A percentile compares a stretch with the other conserved stretches of the same genome.
phyloP scores from a whole-genome alignment of 2,888 invertebrate species.

The Thyatira batis region DNA sequence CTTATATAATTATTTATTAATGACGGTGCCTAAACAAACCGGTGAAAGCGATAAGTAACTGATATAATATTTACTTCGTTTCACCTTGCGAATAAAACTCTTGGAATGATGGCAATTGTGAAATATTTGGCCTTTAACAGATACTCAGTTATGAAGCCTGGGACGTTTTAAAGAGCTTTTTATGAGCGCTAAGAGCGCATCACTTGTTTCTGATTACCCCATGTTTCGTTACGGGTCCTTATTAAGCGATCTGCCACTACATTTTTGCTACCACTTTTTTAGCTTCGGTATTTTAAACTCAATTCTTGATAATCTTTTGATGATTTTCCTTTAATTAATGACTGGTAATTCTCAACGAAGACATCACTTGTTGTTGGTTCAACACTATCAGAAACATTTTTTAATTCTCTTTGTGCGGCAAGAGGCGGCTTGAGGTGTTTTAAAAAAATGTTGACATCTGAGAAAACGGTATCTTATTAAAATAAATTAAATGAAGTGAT shows the following conservation, averaged over 20 bases:
- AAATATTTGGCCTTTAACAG: slow-evolving; percentile 52
- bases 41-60: background rate
- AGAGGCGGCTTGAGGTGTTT: background rate
- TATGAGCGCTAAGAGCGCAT: slow-evolving; percentile 55
- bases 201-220: slow-evolving; percentile 54
- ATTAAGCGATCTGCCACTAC: slow-evolving; percentile 52
- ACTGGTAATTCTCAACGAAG: slow-evolving; percentile 13
- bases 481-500: background rate
- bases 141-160: slow-evolving; percentile 51
- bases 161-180: slow-evolving; percentile 56
- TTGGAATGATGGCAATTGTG: slow-evolving; percentile 46
- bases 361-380: slow-evolving; percentile 11
- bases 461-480: background rate
- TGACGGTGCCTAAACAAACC: background rate
- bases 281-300: slow-evolving; percentile 39
- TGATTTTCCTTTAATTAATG: slow-evolving; percentile 34
- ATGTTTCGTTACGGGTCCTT: slow-evolving; percentile 51
- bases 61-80: slow-evolving; percentile 24
- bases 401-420: background rate
- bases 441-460: background rate
- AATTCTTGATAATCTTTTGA: slow-evolving; percentile 40
- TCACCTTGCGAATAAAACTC: slow-evolving; percentile 36
- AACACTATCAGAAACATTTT: background rate
- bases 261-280: slow-evolving; percentile 41
- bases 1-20: background rate